A percentile compares a stretch with the other conserved stretches of the same genome.
These are phyloP conservation scores for Lateolabrax maculatus DNA, from an alignment of 2,797 vertebrate species.

Conservation along the genomic window DNA sequence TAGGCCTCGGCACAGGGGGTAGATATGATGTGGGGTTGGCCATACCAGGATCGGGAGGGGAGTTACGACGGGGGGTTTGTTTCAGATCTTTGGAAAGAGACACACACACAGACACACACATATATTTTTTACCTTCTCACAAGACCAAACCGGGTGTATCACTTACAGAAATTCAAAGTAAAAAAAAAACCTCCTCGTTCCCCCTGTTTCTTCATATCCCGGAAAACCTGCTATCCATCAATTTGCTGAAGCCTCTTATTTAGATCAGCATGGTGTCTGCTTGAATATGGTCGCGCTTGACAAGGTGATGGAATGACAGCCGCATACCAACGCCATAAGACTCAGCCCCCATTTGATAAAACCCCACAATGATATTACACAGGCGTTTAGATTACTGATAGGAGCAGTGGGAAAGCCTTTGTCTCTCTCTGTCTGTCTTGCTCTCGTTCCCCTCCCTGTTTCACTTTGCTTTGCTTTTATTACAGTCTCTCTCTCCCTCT, in stretches of 20 bases:
- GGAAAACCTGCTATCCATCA: slow-evolving; percentile 80
- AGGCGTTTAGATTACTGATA: slow-evolving; percentile 80
- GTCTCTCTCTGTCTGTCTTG: slow-evolving; percentile 61
- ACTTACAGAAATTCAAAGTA: slow-evolving; percentile 57
- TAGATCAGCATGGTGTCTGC: slow-evolving; percentile 80
- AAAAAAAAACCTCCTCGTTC: slow-evolving; percentile 33
- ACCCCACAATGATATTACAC: slow-evolving; percentile 78
- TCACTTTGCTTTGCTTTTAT: slow-evolving; percentile 53
- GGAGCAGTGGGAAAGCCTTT: slow-evolving; percentile 77
- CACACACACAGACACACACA: slow-evolving; percentile 28
- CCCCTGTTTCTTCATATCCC: slow-evolving; percentile 71
- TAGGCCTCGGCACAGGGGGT: slow-evolving; percentile 79
- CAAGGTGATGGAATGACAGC: slow-evolving; percentile 82
- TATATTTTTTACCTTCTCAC: slow-evolving; percentile 26
- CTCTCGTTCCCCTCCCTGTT: slow-evolving; percentile 55
- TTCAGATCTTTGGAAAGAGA: slow-evolving; percentile 65
- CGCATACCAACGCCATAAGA: slow-evolving; percentile 75
- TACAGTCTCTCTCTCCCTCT: slow-evolving; percentile 44
- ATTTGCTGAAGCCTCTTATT: slow-evolving; percentile 78
- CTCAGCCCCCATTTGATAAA: slow-evolving; percentile 74
- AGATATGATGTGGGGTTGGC: slow-evolving; percentile 78
- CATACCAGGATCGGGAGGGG: slow-evolving; percentile 46
- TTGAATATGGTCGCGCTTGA: slow-evolving; percentile 77
- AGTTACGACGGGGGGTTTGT: slow-evolving; percentile 43
- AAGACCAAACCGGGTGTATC: slow-evolving; percentile 52